Conservation (phyloP, 2,888 invertebrate species). For the Alsophila aescularia region DNA sequence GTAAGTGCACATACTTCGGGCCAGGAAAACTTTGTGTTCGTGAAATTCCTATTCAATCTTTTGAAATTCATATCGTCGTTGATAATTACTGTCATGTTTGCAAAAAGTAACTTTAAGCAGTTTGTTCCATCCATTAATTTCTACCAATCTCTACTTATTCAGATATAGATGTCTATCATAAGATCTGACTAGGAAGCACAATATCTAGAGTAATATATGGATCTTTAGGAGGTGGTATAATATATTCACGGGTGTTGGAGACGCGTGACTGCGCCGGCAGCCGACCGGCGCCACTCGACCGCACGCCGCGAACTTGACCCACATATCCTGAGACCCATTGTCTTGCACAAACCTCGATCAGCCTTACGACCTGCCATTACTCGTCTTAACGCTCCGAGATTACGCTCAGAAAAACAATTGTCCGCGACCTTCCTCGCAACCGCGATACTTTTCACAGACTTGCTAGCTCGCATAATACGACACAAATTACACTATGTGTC, state of each 20-base stretch:
- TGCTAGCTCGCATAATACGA: slow-evolving; percentile 38
- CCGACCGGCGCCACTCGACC: slow-evolving; percentile 49
- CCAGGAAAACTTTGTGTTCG: too few relatives aligned
- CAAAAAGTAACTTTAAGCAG: too few relatives aligned
- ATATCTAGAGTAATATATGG: too few relatives aligned
- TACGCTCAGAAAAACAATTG: slow-evolving; percentile 44
- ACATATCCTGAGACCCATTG: slow-evolving; percentile 74
- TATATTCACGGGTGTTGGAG: slow-evolving; percentile 32
- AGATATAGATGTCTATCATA: background rate
- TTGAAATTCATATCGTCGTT: too few relatives aligned
- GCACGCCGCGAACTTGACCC: slow-evolving; percentile 73
- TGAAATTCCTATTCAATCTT: too few relatives aligned
- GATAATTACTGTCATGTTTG: too few relatives aligned
- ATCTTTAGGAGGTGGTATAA: background rate
- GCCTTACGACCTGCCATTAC: slow-evolving; percentile 55
- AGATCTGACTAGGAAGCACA: background rate
- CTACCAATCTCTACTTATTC: too few relatives aligned
- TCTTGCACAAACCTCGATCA: slow-evolving; percentile 68
- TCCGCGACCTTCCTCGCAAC: slow-evolving; percentile 41
- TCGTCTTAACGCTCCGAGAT: slow-evolving; percentile 48
- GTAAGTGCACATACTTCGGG: too few relatives aligned
- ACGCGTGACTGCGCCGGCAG: slow-evolving; percentile 54
- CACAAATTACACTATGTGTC: slow-evolving; percentile 50
- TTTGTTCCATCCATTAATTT: too few relatives aligned
- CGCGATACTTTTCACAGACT: slow-evolving; percentile 27